Conservation (phyloP, 2,888 invertebrate species). For the Eupithecia dodoneata region DNA sequence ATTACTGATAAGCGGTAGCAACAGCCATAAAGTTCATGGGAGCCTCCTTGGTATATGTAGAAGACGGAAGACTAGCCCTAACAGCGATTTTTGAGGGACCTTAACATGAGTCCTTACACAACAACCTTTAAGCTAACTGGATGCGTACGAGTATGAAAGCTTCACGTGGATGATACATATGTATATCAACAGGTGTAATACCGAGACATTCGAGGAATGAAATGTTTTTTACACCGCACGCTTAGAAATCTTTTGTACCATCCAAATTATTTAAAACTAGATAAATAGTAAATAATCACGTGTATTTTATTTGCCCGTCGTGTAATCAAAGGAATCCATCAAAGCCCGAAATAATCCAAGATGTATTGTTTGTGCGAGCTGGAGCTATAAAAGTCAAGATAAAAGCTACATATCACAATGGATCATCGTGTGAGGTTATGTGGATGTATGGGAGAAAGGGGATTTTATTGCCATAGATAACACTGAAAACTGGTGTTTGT, state of each 20-base stretch:
- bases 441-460: conserved; percentile 8
- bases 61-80: not conserved
- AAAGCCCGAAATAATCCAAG: conserved; percentile 19
- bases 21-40: not conserved
- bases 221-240: not conserved
- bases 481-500: conserved; percentile 19
- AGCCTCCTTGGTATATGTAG: not conserved
- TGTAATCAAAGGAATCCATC: conserved; percentile 9
- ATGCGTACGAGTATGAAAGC: not conserved
- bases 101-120: not conserved
- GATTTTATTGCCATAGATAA: conserved; percentile 22
- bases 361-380: conserved; percentile 9
- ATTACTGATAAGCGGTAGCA: not conserved
- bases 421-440: conserved; percentile 25
- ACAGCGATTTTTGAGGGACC: not conserved
- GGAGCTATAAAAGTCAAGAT: conserved; percentile 27
- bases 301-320: not conserved
- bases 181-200: not conserved
- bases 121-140: not conserved
- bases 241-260: not conserved
- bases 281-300: not conserved
- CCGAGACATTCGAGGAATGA: not conserved
- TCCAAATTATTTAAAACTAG: not conserved
- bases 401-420: conserved; percentile 22
- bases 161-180: not conserved